Conservation (phyloP, 2,797 vertebrate genomes). For the Rallus crepitans region DNA sequence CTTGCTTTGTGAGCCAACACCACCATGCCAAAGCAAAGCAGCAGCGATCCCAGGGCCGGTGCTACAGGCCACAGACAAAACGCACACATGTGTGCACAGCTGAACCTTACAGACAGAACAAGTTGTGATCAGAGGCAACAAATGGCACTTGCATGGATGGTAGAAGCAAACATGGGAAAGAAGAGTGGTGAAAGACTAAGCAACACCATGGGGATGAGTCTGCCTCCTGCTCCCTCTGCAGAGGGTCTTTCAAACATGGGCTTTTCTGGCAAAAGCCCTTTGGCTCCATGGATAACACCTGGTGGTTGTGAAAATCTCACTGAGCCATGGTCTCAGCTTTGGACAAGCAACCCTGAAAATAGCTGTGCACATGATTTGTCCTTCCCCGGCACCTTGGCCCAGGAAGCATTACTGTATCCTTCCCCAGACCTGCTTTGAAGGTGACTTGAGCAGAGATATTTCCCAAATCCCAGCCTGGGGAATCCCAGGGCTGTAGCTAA, state of each 20-base stretch:
- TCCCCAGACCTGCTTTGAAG: background rate
- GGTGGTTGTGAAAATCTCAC: background rate
- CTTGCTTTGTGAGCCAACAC: background rate
- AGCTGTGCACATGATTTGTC: fast-evolving
- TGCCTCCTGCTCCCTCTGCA: background rate
- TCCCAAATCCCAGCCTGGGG: background rate
- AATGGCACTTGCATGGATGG: no score
- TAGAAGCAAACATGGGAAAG: background rate
- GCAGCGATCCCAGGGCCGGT: fast-evolving
- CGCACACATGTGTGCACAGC: fast-evolving
- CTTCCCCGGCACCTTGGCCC: fast-evolving
- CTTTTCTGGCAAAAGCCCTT: background rate
- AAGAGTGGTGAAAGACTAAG: background rate
- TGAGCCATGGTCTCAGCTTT: background rate
- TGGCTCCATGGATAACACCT: background rate
- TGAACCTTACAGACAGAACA: background rate
- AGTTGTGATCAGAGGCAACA: background rate
- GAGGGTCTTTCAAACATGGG: background rate
- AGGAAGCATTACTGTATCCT: background rate
- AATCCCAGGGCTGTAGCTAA: background rate
- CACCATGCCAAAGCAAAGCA: background rate
- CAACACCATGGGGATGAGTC: background rate
- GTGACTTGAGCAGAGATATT: background rate
- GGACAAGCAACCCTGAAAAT: background rate
- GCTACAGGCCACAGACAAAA: background rate